A percentile compares a stretch with the other conserved stretches of the same genome.
Conservation (phyloP, 2,888 invertebrate genomes). For the Melieria omissa region DNA sequence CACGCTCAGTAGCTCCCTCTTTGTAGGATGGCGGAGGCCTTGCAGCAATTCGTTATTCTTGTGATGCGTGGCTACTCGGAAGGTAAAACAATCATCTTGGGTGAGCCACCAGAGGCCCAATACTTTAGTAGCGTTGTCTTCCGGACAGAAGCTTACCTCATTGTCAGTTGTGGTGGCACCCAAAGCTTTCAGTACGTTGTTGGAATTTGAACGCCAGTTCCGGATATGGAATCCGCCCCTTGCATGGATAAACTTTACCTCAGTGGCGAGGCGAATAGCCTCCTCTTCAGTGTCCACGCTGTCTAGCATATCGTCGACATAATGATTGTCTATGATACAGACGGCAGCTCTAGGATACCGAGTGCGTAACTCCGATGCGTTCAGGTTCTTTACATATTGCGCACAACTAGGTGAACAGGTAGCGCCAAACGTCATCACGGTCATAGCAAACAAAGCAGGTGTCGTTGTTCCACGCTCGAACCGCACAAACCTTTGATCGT, state of each 20-base stretch:
- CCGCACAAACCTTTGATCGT: conserved; percentile 9
- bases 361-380: conserved; percentile 30
- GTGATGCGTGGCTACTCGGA: conserved; percentile 2
- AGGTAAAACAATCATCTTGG: conserved; percentile 15
- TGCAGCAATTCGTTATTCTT: conserved; percentile 4
- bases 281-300: no score
- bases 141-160: no score
- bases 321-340: no score
- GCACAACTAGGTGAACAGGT: conserved; percentile 32
- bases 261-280: no score
- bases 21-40: conserved; percentile 27
- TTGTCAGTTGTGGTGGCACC: no score
- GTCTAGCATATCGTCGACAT: no score
- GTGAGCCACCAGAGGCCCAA: conserved; percentile 36
- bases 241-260: no score
- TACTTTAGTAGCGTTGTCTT: no score
- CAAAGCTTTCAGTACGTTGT: no score
- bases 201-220: no score
- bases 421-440: conserved; percentile 34
- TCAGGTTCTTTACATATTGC: conserved; percentile 31
- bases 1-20: conserved; percentile 28
- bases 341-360: no score
- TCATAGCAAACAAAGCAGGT: conserved; percentile 36
- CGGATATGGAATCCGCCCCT: no score
- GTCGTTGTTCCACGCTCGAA: not conserved